Conservation (phyloP, 1,140 invertebrate genomes). For the Drosophila busckii region DNA sequence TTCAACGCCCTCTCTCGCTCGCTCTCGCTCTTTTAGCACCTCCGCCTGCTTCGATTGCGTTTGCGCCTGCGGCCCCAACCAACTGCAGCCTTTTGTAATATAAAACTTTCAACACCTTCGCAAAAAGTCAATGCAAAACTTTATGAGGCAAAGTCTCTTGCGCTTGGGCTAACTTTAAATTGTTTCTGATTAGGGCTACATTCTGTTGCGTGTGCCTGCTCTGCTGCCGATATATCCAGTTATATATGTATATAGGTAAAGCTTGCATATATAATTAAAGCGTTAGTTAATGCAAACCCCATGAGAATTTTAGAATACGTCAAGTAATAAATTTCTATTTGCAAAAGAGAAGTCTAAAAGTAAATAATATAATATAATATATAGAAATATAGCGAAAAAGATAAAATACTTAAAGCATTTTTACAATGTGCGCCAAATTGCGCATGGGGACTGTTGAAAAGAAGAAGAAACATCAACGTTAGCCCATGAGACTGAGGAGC, state of each 20-base stretch:
- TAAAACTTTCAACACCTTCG: conserved; percentile 71
- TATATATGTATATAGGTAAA: no score
- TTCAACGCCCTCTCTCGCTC: no score
- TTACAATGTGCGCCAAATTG: no score
- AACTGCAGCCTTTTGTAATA: conserved; percentile 19
- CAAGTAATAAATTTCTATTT: not conserved
- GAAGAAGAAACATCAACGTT: no score
- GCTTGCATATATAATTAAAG: conserved; percentile 72
- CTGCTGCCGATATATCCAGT: conserved; percentile 63
- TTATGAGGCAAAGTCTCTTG: conserved; percentile 29
- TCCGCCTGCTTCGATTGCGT: conserved; percentile 5
- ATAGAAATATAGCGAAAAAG: no score
- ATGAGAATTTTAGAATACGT: not conserved
- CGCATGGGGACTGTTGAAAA: no score
- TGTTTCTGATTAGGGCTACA: conserved; percentile 58
- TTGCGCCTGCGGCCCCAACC: conserved; percentile 31
- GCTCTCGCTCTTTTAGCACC: no score
- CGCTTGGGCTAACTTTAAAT: conserved; percentile 34
- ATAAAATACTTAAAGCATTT: no score
- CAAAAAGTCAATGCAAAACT: conserved; percentile 40
- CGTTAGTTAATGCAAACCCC: conserved; percentile 32
- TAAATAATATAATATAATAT: no score
- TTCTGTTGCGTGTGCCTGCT: conserved; percentile 31
- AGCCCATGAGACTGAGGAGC: no score
- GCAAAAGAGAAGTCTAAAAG: no score